Evolutionary conservation across 2,797 vertebrate genomes (phyloP), one percentile per base, ranked within the genome.

Genomic region (Echiichthys vipera): DNA sequence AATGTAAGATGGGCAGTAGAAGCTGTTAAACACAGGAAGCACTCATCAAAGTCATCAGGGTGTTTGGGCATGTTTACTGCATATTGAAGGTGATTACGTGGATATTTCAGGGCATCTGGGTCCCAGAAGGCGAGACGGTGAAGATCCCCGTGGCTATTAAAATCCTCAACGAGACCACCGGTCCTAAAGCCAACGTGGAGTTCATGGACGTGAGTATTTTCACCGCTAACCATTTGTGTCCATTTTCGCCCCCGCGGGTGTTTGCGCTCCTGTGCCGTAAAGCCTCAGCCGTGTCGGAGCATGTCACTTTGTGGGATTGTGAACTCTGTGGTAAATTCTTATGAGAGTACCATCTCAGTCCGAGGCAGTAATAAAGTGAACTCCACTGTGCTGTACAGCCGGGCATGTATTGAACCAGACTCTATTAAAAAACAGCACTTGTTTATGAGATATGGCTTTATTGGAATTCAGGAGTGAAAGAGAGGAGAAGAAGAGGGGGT

Each of bases 131-230:
- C 61, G 98, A 99, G 91, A 98, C 96, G 0, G 97, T 99, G 43
- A 99, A 99, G 93, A 98, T 99, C 85, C 97, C 98, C 1, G 98
- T 99, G 57, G 98, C 98, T 54, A 97, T 99, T 79, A 99, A 99
- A 91, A 98, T 98, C 90, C 96, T 99, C 51, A 98, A 96, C 74
- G 98, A 99, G 91, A 94, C 95, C 61, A 98, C 96, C 3, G 98
- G 97, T 50, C 97, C 97, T 0, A 99, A 98, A 94, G 97, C 97
- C 90, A 99, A 98, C 2, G 97, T 97, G 85, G 97, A 98, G 88
- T 99, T 99, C 83, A 99, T 99, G 98, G 98, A 99, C 85, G 98
- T 99, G 92, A 98, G 98, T 97, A 84, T 91, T 86, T 84, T 65
- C 62, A 43, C n/a, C 14, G 24, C 17, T n/a, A 18, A 65, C 81